Conservation (phyloP, 2,113 vertebrate species). For the Phocoena sinus region DNA sequence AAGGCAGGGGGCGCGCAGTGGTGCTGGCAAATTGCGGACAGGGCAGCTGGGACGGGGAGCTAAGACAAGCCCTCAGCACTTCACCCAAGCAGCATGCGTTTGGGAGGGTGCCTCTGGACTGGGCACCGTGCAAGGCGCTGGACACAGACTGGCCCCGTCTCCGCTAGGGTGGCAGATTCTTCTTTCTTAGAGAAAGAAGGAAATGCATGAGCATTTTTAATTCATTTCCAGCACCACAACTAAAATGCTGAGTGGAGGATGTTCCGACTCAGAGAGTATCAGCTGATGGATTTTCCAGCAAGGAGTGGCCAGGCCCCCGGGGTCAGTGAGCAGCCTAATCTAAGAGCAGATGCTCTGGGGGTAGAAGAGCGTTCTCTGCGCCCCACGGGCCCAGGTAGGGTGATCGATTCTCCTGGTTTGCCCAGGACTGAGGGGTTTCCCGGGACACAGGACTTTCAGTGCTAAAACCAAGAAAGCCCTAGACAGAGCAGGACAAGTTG, state of each 20-base stretch:
- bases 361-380: not conserved
- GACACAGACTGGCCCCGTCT: not conserved
- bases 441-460: not conserved
- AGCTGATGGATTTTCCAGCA: not conserved
- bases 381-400: no score
- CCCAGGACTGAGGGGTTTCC: not conserved
- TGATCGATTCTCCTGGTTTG: not conserved
- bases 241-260: not conserved
- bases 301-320: not conserved
- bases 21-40: not conserved
- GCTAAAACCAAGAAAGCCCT: not conserved
- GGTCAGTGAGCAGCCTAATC: not conserved
- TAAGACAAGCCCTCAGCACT: rapidly evolving
- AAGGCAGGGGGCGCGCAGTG: not conserved
- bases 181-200: not conserved
- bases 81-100: not conserved
- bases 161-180: no score
- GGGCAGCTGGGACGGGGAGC: no score
- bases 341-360: not conserved
- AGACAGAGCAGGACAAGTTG: not conserved
- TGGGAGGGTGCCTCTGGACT: not conserved
- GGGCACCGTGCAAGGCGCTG: rapidly evolving
- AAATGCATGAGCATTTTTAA: not conserved
- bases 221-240: not conserved
- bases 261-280: not conserved